A percentile compares a stretch with the other conserved stretches of the same genome.
phyloP scores from a whole-genome alignment of 1,140 invertebrate genomes.

The Formica exsecta region DNA sequence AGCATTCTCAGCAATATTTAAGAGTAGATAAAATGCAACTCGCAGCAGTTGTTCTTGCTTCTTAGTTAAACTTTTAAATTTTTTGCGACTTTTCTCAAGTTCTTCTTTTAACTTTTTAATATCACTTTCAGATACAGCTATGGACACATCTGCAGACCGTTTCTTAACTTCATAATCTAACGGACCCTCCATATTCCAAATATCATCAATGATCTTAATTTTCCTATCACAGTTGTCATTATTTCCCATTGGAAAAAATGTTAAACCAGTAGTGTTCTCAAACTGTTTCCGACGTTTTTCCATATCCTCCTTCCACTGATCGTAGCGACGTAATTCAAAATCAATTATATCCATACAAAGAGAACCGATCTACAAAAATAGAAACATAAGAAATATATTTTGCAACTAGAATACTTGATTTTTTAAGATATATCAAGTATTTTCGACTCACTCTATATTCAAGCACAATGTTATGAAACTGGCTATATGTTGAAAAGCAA shows the following conservation, averaged over 20 bases:
- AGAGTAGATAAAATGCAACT: conserved; percentile 95
- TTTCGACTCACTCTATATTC: conserved; percentile 92
- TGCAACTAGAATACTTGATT: conserved; percentile 24
- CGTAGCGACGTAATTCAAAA: conserved; percentile 96
- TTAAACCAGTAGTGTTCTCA: conserved; percentile 84
- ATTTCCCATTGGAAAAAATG: conserved; percentile 78
- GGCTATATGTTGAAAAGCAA: conserved; percentile 98
- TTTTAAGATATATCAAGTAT: conserved; percentile 41
- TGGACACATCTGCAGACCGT: conserved; percentile 77
- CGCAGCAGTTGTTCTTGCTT: conserved; percentile 97
- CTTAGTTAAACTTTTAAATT: conserved; percentile 92
- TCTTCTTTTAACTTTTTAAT: conserved; percentile 92
- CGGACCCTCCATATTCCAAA: conserved; percentile 83
- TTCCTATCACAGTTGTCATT: conserved; percentile 82
- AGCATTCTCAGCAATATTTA: conserved; percentile 97
- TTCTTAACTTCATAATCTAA: conserved; percentile 83
- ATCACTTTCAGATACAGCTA: conserved; percentile 81
- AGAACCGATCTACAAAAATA: conserved; percentile 93
- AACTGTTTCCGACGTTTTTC: conserved; percentile 87
- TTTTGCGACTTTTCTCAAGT: conserved; percentile 92
- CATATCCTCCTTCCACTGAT: conserved; percentile 97
- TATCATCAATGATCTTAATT: conserved; percentile 82
- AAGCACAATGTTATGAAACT: conserved; percentile 97
- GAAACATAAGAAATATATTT: conserved; percentile 17
- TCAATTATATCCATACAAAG: conserved; percentile 98